These are phyloP conservation scores for Rhipidura dahli DNA, from an alignment of 2,113 vertebrate species.

Conservation along the genomic window DNA sequence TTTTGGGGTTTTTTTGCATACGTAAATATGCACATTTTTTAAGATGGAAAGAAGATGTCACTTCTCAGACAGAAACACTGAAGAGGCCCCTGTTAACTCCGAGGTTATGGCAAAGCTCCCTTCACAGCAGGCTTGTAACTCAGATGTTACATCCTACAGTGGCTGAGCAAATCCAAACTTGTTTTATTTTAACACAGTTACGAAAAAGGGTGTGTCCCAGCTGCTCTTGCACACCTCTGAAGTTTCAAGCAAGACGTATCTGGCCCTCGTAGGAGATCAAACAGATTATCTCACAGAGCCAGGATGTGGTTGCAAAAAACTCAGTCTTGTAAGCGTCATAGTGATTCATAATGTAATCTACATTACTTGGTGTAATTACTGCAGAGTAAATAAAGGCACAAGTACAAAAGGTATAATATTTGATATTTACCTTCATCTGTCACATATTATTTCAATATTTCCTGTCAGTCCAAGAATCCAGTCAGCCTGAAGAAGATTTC, in stretches of 20 bases:
- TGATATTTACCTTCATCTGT: conserved; percentile 15
- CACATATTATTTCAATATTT: background rate
- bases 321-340: conserved; percentile 26
- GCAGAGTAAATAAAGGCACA: conserved; percentile 47
- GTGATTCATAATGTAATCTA: conserved; percentile 47
- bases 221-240: background rate
- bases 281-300: conserved; percentile 30
- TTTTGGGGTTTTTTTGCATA: background rate
- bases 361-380: conserved; percentile 29
- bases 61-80: background rate
- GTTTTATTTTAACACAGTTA: conserved; percentile 43
- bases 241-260: conserved; percentile 28
- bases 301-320: conserved; percentile 49
- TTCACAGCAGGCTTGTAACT: background rate
- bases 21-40: conserved; percentile 31
- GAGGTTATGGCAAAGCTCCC: conserved; percentile 6
- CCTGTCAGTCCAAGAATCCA: background rate
- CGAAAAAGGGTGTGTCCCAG: conserved; percentile 1
- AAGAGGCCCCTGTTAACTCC: background rate
- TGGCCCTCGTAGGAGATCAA: conserved; percentile 37
- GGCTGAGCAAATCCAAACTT: conserved; percentile 63
- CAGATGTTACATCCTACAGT: conserved; percentile 31
- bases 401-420: conserved; percentile 28
- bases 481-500: background rate
- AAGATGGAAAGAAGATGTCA: background rate